phyloP scores from a whole-genome alignment of 30 jellyfish, hydroid and myxozoan genomes.

The Catostylus mosaicus region DNA sequence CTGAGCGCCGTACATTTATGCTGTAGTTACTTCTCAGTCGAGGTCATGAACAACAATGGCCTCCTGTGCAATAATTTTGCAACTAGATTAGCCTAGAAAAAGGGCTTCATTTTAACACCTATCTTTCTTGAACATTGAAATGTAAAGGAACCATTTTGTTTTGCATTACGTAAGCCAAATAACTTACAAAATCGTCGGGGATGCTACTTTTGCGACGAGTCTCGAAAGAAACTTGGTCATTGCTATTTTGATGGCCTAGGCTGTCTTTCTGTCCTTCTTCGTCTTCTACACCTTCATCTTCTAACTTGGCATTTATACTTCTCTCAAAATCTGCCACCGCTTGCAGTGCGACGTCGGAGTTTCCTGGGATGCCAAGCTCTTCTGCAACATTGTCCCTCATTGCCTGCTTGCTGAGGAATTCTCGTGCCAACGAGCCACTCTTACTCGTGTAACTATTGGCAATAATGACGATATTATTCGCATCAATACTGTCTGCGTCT shows the following conservation, averaged over 20 bases:
- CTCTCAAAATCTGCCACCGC: conserved; percentile 41
- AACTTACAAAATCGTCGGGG: conserved; percentile 60
- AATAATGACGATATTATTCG: neutral
- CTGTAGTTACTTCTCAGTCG: too few species aligned
- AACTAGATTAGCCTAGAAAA: too few species aligned
- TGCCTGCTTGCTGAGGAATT: conserved; percentile 22
- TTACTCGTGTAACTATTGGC: neutral
- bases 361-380: conserved; percentile 36
- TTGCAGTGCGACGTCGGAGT: conserved; percentile 45
- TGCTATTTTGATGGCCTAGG: neutral
- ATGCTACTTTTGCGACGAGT: conserved; percentile 5
- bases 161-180: neutral
- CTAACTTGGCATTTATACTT: neutral
- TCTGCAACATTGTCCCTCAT: conserved; percentile 25
- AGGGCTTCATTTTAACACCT: too few species aligned
- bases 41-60: too few species aligned
- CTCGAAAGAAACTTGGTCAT: neutral
- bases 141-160: too few species aligned
- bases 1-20: too few species aligned
- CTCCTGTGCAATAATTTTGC: too few species aligned
- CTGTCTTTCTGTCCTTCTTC: conserved; percentile 2
- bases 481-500: neutral
- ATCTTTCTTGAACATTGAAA: too few species aligned
- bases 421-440: conserved; percentile 6
- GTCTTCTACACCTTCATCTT: neutral